phyloP scores from a whole-genome alignment of 1,140 invertebrate species.

The Pantala flavescens region DNA sequence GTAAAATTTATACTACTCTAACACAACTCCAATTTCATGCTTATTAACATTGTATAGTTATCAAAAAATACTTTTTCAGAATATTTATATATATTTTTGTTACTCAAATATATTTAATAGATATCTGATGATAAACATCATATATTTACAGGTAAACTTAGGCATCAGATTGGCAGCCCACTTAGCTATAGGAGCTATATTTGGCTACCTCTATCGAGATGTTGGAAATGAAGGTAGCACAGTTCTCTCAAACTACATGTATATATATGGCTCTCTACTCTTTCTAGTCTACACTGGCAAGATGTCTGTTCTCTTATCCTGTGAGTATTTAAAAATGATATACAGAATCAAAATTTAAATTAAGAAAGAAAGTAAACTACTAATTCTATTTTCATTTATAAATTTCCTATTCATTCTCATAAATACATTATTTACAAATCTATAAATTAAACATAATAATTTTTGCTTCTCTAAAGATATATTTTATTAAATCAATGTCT shows the following conservation, averaged over 20 bases:
- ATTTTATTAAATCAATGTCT: too few relatives aligned
- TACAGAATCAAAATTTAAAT: constrained; percentile 12
- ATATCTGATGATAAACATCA: too few relatives aligned
- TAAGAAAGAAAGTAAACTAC: too few relatives aligned
- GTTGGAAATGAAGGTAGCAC: constrained; percentile 77
- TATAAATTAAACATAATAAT: too few relatives aligned
- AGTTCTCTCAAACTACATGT: constrained; percentile 82
- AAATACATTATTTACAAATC: constrained; percentile 18
- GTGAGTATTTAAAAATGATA: constrained; percentile 62
- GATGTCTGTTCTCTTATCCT: constrained; percentile 90
- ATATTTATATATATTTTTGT: too few relatives aligned
- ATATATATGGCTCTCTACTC: constrained; percentile 80
- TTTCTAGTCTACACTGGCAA: constrained; percentile 88
- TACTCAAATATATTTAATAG: too few relatives aligned
- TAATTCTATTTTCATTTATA: constrained; percentile 16
- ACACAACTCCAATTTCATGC: too few relatives aligned
- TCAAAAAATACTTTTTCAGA: too few relatives aligned
- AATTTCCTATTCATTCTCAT: constrained; percentile 13
- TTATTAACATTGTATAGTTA: too few relatives aligned
- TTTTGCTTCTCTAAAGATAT: too few relatives aligned
- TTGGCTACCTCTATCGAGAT: constrained; percentile 77
- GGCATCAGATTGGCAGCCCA: constrained; percentile 36
- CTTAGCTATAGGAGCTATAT: constrained; percentile 69
- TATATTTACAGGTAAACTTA: background rate
- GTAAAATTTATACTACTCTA: too few relatives aligned